These are phyloP conservation scores for Corythucha ciliata DNA, from an alignment of 2,888 invertebrate species.

Conservation along the genomic window DNA sequence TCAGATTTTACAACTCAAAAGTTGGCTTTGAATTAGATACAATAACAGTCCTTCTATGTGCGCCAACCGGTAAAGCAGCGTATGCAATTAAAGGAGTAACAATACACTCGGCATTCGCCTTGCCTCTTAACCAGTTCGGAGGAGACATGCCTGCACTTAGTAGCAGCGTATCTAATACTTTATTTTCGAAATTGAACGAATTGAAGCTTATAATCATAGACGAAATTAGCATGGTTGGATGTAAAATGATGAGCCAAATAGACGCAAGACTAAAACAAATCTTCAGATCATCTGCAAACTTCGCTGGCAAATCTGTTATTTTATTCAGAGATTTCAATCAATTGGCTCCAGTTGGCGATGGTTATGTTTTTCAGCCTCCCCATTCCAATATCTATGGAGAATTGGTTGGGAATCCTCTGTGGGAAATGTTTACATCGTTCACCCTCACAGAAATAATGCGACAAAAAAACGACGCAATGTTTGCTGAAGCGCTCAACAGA, in stretches of 20 bases:
- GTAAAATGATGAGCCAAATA: background rate
- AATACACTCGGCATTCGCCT: constrained; percentile 28
- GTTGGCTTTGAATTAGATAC: constrained; percentile 17
- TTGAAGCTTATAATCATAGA: constrained; percentile 4
- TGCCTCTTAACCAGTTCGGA: constrained; percentile 25
- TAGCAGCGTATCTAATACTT: background rate
- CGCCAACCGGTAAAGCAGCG: constrained; percentile 32
- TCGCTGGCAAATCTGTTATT: constrained; percentile 26
- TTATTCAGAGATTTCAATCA: constrained; percentile 32
- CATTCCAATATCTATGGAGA: background rate
- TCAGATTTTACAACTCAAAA: constrained; percentile 17
- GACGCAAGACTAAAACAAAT: constrained; percentile 26
- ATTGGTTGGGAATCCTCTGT: constrained; percentile 19
- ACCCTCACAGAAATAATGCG: constrained; percentile 32
- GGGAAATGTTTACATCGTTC: constrained; percentile 26
- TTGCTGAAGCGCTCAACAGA: constrained; percentile 24
- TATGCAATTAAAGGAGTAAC: constrained; percentile 28
- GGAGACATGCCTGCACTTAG: constrained; percentile 19
- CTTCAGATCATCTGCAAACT: constrained; percentile 9
- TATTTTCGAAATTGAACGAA: background rate
- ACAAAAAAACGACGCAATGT: constrained; percentile 30
- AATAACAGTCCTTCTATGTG: constrained; percentile 25
- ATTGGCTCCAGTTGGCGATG: constrained; percentile 30
- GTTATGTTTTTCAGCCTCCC: constrained; percentile 14
- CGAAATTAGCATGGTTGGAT: constrained; percentile 1